Conservation (phyloP, 1,140 invertebrate species). For the Bacillus rossius region DNA sequence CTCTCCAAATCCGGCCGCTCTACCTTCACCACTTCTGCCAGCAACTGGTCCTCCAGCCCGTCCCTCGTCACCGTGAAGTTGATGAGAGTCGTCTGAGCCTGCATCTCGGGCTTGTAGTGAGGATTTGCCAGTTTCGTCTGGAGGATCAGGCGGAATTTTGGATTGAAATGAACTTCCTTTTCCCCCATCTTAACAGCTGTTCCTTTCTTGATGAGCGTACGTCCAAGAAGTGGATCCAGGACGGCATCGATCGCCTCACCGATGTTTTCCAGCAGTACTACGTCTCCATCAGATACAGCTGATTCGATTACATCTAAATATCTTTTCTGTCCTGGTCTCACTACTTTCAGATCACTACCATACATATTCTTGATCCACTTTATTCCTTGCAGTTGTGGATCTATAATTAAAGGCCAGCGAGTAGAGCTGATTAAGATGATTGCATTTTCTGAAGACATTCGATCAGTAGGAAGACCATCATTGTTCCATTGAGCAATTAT, state of each 20-base stretch:
- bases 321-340: conserved; percentile 72
- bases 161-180: conserved; percentile 85
- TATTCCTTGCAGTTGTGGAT: conserved; percentile 87
- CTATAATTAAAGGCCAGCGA: conserved; percentile 92
- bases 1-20: conserved; percentile 89
- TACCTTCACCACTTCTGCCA: conserved; percentile 90
- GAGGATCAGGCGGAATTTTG: conserved; percentile 77
- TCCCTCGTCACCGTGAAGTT: conserved; percentile 93
- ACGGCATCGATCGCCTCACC: conserved; percentile 85
- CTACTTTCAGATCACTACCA: conserved; percentile 39
- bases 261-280: conserved; percentile 79
- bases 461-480: conserved; percentile 84
- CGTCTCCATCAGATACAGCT: conserved; percentile 65
- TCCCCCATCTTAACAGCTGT: conserved; percentile 81
- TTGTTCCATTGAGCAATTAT: conserved; percentile 92
- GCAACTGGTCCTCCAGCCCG: conserved; percentile 87
- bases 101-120: conserved; percentile 95
- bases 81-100: conserved; percentile 91
- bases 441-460: conserved; percentile 93
- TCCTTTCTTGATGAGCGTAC: conserved; percentile 82
- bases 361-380: conserved; percentile 92
- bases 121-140: conserved; percentile 94
- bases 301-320: conserved; percentile 83
- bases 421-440: conserved; percentile 85
- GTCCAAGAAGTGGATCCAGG: conserved; percentile 81